Evolutionary conservation across 2,797 vertebrate genomes (phyloP), one percentile per base, ranked within the genome.

Genomic region (Furcifer pardalis): DNA sequence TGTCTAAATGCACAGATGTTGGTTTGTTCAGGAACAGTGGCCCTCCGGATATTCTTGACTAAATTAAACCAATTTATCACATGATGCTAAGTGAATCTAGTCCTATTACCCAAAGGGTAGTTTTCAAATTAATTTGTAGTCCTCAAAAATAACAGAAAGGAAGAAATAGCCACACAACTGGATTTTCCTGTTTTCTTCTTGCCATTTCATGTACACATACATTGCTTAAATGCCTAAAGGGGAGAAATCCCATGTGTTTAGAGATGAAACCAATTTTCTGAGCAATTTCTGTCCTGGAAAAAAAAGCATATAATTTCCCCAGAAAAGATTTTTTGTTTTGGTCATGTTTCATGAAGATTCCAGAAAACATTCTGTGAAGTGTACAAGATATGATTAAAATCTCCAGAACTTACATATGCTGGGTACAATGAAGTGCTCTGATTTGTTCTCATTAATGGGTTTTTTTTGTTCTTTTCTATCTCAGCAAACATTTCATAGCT

Each of bases 101-200:
- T 66, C 60, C 72, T 87, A 81, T 85, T 79, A 25, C 56, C 76
- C 5, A 27, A 60, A 83, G 66, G 42, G 59, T 82, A 91, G 78
- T 89, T 82, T 89, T 90, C 63, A 27, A 91, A 91, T 90, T 87
- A 87, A 90, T 91, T 91, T 91, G 56, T 92, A 71, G 85, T 73
- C 73, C 81, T 84, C 17, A 80, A 81, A 83, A n/a, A 27, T 13
- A 35, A 3, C 0, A 0, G 0, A 7, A 1, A 1, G 0, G 8
- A 32, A 71, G 6, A 8, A 73, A 85, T 88, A 74, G n/a, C 87
- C 80, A 84, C 84, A 82, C 84, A 84, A 88, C 86, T 82, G 93
- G 89, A 89, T 83, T 65, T 17, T 74, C 77, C 83, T 82, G 91
- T 88, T 82, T 83, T 13, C 75, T 90, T 84, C 87, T 91, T 91